Percentiles rank a stretch among this genome's conserved stretches.
Evolutionary conservation across 2,888 invertebrate species (phyloP).

Genomic region (Nipponacmea schrenckii): DNA sequence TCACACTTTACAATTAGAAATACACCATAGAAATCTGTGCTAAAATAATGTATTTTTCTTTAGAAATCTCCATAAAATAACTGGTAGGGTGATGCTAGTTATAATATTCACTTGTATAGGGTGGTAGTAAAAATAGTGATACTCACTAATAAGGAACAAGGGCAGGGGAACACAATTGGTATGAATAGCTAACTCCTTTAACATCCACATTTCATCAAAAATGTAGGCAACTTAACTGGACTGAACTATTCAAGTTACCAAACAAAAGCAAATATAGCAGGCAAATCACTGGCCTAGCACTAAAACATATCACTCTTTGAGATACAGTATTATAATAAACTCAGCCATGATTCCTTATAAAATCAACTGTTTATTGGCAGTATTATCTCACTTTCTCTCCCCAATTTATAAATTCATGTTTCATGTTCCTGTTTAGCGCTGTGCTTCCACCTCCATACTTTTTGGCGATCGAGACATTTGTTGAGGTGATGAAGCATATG

Average conservation of each 20-base stretch:
- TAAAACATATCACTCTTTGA: background rate
- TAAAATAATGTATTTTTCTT: no score
- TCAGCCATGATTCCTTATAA: background rate
- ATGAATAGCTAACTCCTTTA: background rate
- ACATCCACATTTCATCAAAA: background rate
- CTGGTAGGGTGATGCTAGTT: no score
- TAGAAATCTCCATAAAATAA: no score
- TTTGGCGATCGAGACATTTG: conserved; percentile 60
- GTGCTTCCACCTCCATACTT: conserved; percentile 55
- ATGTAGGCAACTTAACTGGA: no score
- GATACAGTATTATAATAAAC: no score
- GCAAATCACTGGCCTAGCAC: conserved; percentile 8
- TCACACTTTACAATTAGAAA: background rate
- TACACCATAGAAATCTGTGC: no score
- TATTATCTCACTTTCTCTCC: conserved; percentile 78
- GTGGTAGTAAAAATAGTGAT: no score
- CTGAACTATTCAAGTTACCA: no score
- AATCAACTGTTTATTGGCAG: background rate
- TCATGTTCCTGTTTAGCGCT: conserved; percentile 42
- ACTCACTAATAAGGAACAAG: background rate
- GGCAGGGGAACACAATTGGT: conserved; percentile 2
- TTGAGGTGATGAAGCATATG: conserved; percentile 52
- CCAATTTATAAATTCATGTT: background rate
- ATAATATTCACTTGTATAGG: no score
- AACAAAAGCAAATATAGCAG: background rate